phyloP scores from a whole-genome alignment of 2,888 invertebrate species.

The Zhuqinia jingwanae region DNA sequence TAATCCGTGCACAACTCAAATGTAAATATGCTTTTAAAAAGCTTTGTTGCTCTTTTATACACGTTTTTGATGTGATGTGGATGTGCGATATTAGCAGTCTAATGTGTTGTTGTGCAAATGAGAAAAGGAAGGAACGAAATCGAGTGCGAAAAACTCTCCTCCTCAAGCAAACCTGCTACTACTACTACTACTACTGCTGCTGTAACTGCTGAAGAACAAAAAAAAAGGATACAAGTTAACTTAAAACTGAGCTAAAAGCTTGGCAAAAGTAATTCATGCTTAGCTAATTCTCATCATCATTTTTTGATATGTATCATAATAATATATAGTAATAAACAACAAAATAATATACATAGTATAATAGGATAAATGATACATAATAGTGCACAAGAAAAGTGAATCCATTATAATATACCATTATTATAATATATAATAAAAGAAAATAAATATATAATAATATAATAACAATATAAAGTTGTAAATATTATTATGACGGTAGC shows the following conservation, averaged over 20 bases:
- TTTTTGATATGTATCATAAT: slow-evolving; percentile 32
- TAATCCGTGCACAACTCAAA: no score
- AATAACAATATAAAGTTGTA: no score
- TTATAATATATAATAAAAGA: no score
- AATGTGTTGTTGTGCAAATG: slow-evolving; percentile 41
- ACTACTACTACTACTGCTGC: no score
- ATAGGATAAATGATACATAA: slow-evolving; percentile 11
- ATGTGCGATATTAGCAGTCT: slow-evolving; percentile 9
- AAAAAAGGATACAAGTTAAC: no score
- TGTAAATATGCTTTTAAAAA: neutral
- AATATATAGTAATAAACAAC: neutral
- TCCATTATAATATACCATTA: no score
- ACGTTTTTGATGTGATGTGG: slow-evolving; percentile 14
- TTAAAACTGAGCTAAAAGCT: slow-evolving; percentile 1
- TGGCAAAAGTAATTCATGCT: slow-evolving; percentile 50
- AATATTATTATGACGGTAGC: no score
- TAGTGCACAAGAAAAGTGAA: neutral
- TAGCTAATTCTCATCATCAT: slow-evolving; percentile 35
- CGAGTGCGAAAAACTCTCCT: slow-evolving; percentile 53
- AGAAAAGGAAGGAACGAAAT: slow-evolving; percentile 56
- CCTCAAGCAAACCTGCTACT: no score
- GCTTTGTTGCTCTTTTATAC: neutral
- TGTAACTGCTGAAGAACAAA: neutral
- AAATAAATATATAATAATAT: no score
- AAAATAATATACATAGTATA: neutral